phyloP scores from a whole-genome alignment of 2,888 invertebrate species.

The Nebria brevicollis region DNA sequence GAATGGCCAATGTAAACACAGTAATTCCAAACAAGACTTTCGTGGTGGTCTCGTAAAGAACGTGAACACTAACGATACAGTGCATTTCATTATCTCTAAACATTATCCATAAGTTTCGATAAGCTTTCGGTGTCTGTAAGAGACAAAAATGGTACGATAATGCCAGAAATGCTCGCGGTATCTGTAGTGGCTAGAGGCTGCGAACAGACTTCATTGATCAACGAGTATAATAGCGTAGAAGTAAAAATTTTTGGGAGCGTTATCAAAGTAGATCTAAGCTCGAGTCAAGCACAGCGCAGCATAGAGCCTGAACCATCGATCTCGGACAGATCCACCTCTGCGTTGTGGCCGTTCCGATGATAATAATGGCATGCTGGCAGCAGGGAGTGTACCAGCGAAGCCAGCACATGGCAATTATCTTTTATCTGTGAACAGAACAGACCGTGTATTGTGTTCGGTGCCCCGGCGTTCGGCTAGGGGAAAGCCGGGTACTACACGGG shows the following conservation, averaged over 20 bases:
- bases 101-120: background rate
- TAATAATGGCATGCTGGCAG: background rate
- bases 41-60: background rate
- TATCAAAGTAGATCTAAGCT: background rate
- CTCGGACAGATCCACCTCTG: background rate
- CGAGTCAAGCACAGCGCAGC: background rate
- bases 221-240: background rate
- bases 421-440: background rate
- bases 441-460: background rate
- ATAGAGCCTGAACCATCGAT: background rate
- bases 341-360: background rate
- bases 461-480: background rate
- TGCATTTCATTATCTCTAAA: background rate
- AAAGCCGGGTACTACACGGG: background rate
- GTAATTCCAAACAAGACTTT: background rate
- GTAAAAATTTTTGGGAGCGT: background rate
- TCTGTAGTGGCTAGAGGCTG: background rate
- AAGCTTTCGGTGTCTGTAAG: too few species aligned
- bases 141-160: too few species aligned
- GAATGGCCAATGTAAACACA: background rate
- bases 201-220: background rate
- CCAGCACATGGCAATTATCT: constrained; percentile 1
- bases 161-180: background rate
- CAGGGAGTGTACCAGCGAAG: background rate
- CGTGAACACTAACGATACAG: background rate